Evolutionary conservation across 2,888 invertebrate genomes (phyloP).

Genomic region (Cheiracanthium punctorium): DNA sequence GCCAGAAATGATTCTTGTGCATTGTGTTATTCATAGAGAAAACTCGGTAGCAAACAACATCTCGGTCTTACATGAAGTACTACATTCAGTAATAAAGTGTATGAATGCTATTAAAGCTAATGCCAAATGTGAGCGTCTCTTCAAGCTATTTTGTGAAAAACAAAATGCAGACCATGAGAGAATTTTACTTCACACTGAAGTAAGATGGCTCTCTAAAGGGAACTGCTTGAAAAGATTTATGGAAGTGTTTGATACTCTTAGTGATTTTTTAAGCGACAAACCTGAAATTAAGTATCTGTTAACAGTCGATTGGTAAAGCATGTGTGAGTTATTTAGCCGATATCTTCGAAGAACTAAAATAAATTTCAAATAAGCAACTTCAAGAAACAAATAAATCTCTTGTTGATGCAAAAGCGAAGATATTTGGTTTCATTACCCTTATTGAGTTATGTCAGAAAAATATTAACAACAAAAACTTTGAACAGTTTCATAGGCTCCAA

Average conservation of each 20-base stretch:
- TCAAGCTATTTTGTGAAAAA: slow-evolving; percentile 54
- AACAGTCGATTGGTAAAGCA: too few relatives aligned
- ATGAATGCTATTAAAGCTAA: slow-evolving; percentile 58
- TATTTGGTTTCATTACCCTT: too few relatives aligned
- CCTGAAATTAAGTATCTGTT: too few relatives aligned
- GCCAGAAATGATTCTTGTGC: slow-evolving; percentile 48
- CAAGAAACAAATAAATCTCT: too few relatives aligned
- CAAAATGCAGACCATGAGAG: slow-evolving; percentile 58
- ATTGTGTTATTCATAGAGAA: slow-evolving; percentile 68
- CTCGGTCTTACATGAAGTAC: slow-evolving; percentile 19
- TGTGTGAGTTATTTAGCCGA: too few relatives aligned
- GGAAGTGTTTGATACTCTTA: slow-evolving; percentile 60
- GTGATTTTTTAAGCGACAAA: too few relatives aligned
- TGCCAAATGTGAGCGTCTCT: slow-evolving; percentile 63
- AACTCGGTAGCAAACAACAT: slow-evolving; percentile 19
- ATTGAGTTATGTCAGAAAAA: too few relatives aligned
- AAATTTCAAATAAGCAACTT: too few relatives aligned
- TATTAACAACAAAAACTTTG: too few relatives aligned
- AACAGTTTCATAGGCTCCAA: too few relatives aligned
- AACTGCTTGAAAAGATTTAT: slow-evolving; percentile 66
- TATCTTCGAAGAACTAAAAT: too few relatives aligned
- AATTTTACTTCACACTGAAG: slow-evolving; percentile 64
- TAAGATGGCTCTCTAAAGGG: slow-evolving; percentile 68
- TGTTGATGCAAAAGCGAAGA: too few relatives aligned
- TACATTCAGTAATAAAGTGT: slow-evolving; percentile 37